Percentiles rank a stretch among this genome's conserved stretches.
These are phyloP conservation scores for Festucalex cinctus DNA, from an alignment of 2,113 vertebrate species.

Conservation along the genomic window DNA sequence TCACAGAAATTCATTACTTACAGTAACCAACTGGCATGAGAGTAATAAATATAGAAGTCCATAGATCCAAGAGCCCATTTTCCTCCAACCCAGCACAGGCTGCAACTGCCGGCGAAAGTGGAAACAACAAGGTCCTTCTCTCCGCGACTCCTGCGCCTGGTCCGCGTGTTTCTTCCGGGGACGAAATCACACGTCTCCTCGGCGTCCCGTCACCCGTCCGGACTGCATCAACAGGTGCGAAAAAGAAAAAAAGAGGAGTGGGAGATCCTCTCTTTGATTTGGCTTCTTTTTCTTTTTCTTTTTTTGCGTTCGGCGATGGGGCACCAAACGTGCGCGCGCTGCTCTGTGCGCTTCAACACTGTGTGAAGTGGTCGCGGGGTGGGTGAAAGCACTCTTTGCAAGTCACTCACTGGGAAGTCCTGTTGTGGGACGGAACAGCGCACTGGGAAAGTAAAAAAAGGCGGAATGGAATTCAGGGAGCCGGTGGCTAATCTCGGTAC, in stretches of 20 bases:
- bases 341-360: constrained; percentile 41
- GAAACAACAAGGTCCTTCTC: constrained; percentile 49
- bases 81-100: constrained; percentile 60
- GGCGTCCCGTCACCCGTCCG: constrained; percentile 52
- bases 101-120: constrained; percentile 49
- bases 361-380: constrained; percentile 41
- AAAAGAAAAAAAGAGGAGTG: background rate
- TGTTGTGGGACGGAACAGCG: constrained; percentile 32
- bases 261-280: constrained; percentile 12
- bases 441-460: constrained; percentile 64
- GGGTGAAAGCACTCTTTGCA: constrained; percentile 27
- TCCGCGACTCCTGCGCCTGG: constrained; percentile 38
- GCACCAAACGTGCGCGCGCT: constrained; percentile 21
- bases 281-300: no score
- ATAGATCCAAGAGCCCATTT: constrained; percentile 65
- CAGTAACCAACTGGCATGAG: constrained; percentile 64
- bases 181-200: constrained; percentile 47
- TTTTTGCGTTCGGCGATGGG: background rate
- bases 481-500: constrained; percentile 38
- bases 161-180: constrained; percentile 37
- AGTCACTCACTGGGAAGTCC: constrained; percentile 65
- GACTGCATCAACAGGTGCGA: constrained; percentile 66
- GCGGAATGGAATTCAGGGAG: constrained; percentile 72
- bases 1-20: constrained; percentile 61
- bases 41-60: constrained; percentile 64